Evolutionary conservation across 1,140 invertebrate species (phyloP), one percentile per base, ranked within the genome.

Genomic region (Trachymyrmex cornetzi): DNA sequence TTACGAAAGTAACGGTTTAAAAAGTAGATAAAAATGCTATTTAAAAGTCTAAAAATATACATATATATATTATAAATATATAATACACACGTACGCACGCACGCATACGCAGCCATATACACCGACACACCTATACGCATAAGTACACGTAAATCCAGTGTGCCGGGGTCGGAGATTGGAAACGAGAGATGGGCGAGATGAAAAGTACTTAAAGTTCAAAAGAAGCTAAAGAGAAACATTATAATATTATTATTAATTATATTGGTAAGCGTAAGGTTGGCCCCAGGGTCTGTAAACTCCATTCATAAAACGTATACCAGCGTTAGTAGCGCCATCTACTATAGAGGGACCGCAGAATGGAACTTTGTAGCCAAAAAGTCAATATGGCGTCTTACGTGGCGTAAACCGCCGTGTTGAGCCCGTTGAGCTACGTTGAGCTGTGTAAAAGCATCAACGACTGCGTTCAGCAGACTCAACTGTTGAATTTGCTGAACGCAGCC

Each of bases 1-100:
- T 87, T 93, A 93, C 93, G 93, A 94, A 94, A 94, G 59, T 91
- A 94, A 93, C 89, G 91, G 92, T 91, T 94, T 91, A 93, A 87
- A 87, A 87, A 89, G 22, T 85, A 91, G 2, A 93, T 90, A 88
- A 90, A 92, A 86, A 92, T 88, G 92, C 81, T 93, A 91, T 90
- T 93, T 89, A 93, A 91, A 89, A 88, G 66, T 92, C 77, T 88
- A 85, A 82, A 87, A 87, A 82, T 85, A 89, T 87, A 87, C 79
- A 66, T 34, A 64, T n/a, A 57, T 38, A 67, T 24, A 66, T 66
- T 59, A 74, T 16, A 34, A 30, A 89, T 19, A 82, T 74, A 85
- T 44, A 89, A 64, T 72, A 87, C 59, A 77, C 85, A 92, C 88
- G 74, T 69, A 89, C 85, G 90, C 75, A 91, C 77, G 91, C 79